Evolutionary conservation across 2,888 invertebrate species (phyloP).

Genomic region (Agriopis leucophaearia): DNA sequence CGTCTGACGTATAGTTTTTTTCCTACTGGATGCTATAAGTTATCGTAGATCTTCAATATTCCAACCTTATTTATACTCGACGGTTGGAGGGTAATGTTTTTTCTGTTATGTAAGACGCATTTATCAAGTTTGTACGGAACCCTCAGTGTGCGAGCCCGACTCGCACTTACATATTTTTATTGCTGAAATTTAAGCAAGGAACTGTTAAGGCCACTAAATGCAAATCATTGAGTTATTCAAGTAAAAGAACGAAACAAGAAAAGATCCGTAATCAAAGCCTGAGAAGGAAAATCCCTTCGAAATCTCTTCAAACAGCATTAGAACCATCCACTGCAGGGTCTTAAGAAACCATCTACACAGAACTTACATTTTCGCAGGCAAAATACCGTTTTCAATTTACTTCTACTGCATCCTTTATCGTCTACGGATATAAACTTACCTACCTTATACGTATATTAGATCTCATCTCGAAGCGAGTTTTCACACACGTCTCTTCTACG

Average conservation of each 20-base stretch:
- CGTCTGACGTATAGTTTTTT: too few relatives aligned
- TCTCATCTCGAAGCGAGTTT: conserved; percentile 48
- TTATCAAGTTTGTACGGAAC: too few relatives aligned
- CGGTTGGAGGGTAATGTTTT: too few relatives aligned
- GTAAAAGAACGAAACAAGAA: conserved; percentile 18
- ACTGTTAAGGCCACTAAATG: not conserved
- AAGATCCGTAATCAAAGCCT: conserved; percentile 18
- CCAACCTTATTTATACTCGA: too few relatives aligned
- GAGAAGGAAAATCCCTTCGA: conserved; percentile 17
- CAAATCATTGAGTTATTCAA: conserved; percentile 7
- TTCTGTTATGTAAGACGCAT: too few relatives aligned
- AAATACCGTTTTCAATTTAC: conserved; percentile 56
- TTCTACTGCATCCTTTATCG: conserved; percentile 49
- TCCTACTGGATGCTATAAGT: too few relatives aligned
- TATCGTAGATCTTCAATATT: too few relatives aligned
- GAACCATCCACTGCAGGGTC: conserved; percentile 20
- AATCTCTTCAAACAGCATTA: conserved; percentile 24
- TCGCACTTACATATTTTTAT: too few relatives aligned
- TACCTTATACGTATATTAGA: conserved; percentile 52
- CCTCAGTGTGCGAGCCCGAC: too few relatives aligned
- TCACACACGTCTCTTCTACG: conserved; percentile 47
- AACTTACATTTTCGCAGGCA: conserved; percentile 37
- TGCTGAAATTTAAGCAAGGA: not conserved
- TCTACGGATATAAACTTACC: conserved; percentile 54
- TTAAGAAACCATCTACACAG: conserved; percentile 22